A percentile compares a stretch with the other conserved stretches of the same genome.
phyloP scores from a whole-genome alignment of 2,113 vertebrate genomes.

The Bambusicola thoracicus region DNA sequence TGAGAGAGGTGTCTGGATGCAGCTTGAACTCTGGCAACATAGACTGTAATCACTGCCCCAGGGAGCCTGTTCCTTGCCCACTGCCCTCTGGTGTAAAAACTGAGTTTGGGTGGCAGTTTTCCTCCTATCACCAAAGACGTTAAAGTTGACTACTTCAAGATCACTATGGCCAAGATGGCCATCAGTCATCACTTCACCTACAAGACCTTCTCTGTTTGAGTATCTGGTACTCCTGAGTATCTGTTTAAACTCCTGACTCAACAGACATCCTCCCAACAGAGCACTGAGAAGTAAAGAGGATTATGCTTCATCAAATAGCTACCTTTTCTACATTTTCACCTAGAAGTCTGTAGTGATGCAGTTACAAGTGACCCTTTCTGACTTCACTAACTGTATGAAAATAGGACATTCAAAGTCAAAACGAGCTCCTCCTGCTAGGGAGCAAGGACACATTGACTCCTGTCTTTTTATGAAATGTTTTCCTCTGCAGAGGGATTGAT shows the following conservation, averaged over 20 bases:
- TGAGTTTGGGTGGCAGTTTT: not conserved
- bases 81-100: too few species aligned
- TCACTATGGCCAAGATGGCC: too few species aligned
- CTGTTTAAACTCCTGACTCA: not conserved
- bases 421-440: not conserved
- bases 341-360: not conserved
- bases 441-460: not conserved
- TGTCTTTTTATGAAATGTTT: not conserved
- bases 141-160: not conserved
- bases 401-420: not conserved
- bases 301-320: not conserved
- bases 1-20: too few species aligned
- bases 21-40: too few species aligned
- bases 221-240: not conserved
- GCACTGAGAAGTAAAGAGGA: not conserved
- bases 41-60: too few species aligned
- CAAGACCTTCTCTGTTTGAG: too few species aligned
- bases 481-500: not conserved
- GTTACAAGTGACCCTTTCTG: not conserved
- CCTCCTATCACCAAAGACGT: not conserved
- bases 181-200: too few species aligned
- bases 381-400: not conserved
- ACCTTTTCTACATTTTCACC: not conserved
- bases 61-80: too few species aligned
- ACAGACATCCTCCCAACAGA: not conserved